Conservation (phyloP, 2,888 invertebrate species). For the Diadegma fenestrale region DNA sequence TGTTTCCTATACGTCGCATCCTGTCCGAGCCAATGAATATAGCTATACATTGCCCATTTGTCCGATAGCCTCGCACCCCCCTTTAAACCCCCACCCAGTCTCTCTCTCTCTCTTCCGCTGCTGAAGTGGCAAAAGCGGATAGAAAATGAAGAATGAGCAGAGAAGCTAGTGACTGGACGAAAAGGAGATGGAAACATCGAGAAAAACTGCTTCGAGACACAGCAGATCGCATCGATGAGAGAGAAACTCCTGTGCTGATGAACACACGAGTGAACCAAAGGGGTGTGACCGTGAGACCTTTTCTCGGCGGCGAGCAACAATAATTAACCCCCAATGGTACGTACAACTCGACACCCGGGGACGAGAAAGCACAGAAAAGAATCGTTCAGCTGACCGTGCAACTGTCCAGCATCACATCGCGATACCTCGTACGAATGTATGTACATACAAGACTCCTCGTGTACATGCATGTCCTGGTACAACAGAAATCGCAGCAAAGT, state of each 20-base stretch:
- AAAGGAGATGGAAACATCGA: conserved; percentile 23
- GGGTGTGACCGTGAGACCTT: conserved; percentile 83
- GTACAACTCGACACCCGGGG: conserved; percentile 49
- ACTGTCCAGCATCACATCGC: conserved; percentile 16
- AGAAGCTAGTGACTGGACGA: conserved; percentile 29
- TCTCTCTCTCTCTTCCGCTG: conserved; percentile 18
- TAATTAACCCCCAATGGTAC: conserved; percentile 82
- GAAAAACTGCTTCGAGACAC: conserved; percentile 47
- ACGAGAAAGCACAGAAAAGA: conserved; percentile 70
- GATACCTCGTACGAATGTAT: background rate
- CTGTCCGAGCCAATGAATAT: conserved; percentile 8
- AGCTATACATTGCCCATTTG: background rate
- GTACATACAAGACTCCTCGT: background rate
- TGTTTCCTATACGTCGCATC: conserved; percentile 43
- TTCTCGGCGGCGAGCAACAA: conserved; percentile 76
- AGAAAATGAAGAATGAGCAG: conserved; percentile 44
- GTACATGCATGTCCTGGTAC: background rate
- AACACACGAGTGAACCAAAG: conserved; percentile 74
- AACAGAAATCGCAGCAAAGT: conserved; percentile 5
- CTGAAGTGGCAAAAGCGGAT: conserved; percentile 29
- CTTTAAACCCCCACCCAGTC: background rate
- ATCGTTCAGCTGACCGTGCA: conserved; percentile 56
- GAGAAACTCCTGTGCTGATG: conserved; percentile 49
- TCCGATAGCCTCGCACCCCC: background rate
- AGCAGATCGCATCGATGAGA: conserved; percentile 62